A percentile compares a stretch with the other conserved stretches of the same genome.
Conservation (phyloP, 2,888 invertebrate species). For the Erpobdella octoculata region DNA sequence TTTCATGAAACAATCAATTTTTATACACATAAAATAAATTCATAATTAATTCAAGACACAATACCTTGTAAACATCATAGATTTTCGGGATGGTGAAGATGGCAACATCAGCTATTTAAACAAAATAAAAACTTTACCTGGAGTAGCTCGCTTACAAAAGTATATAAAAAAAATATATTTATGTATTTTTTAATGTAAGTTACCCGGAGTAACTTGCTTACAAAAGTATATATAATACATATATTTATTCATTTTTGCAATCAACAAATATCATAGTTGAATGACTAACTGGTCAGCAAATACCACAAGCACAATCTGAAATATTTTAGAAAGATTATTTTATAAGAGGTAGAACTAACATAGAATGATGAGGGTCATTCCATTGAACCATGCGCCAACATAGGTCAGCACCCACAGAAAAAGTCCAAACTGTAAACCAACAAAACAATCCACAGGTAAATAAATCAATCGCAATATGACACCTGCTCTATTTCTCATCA, state of each 20-base stretch:
- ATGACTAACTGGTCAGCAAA: too few relatives aligned
- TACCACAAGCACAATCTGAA: too few relatives aligned
- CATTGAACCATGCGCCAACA: conserved; percentile 96
- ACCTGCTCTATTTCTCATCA: not conserved
- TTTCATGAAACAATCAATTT: not conserved
- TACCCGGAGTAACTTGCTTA: too few relatives aligned
- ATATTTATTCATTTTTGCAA: too few relatives aligned
- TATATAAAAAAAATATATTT: too few relatives aligned
- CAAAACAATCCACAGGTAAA: too few relatives aligned
- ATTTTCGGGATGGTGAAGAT: conserved; percentile 92
- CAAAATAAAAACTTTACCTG: too few relatives aligned
- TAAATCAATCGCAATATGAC: not conserved
- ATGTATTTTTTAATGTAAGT: too few relatives aligned
- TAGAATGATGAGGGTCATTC: conserved; percentile 92
- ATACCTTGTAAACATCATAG: conserved; percentile 52
- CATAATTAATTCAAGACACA: not conserved
- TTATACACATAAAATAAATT: not conserved
- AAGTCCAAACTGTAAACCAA: conserved; percentile 80
- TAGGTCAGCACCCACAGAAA: conserved; percentile 93
- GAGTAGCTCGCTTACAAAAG: too few relatives aligned
- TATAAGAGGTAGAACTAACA: conserved; percentile 58
- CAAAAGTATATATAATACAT: too few relatives aligned
- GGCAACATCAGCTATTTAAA: conserved; percentile 80
- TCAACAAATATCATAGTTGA: too few relatives aligned
- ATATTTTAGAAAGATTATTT: not conserved